A percentile compares a stretch with the other conserved stretches of the same genome.
Evolutionary conservation across 2,888 invertebrate species (phyloP).

Genomic region (Junonia oenone): DNA sequence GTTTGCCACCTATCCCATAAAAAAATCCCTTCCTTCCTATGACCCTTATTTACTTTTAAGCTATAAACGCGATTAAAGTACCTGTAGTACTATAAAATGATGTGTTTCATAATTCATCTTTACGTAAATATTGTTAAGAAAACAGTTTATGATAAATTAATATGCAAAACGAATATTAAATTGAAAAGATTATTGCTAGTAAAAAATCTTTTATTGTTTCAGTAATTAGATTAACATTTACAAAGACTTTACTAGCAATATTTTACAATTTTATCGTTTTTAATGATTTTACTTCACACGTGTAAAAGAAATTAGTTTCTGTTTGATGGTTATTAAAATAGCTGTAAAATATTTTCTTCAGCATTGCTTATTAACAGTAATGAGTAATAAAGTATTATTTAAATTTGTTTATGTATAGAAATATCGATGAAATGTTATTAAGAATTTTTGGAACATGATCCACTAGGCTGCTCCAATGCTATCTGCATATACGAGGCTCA

Average conservation of each 20-base stretch:
- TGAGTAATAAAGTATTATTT: not conserved
- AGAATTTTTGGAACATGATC: no score
- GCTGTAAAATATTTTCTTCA: not conserved
- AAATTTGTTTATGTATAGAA: not conserved
- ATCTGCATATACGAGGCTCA: no score
- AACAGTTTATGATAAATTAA: not conserved
- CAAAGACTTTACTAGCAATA: not conserved
- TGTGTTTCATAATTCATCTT: no score
- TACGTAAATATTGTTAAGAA: not conserved
- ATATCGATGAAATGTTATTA: not conserved
- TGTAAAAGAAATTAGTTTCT: not conserved
- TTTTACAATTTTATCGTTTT: not conserved
- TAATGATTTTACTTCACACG: not conserved
- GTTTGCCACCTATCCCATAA: no score
- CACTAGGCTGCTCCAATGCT: no score
- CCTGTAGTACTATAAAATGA: no score
- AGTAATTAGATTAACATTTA: not conserved
- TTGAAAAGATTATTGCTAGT: not conserved
- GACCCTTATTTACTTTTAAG: no score
- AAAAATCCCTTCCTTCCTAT: no score
- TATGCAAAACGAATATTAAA: not conserved
- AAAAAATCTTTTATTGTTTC: not conserved
- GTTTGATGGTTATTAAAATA: not conserved
- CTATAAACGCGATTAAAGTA: no score
- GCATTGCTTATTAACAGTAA: not conserved